Evolutionary conservation across 2,113 vertebrate species (phyloP), one percentile per base, ranked within the genome.

Genomic region (Tenebrosternarchus preto): DNA sequence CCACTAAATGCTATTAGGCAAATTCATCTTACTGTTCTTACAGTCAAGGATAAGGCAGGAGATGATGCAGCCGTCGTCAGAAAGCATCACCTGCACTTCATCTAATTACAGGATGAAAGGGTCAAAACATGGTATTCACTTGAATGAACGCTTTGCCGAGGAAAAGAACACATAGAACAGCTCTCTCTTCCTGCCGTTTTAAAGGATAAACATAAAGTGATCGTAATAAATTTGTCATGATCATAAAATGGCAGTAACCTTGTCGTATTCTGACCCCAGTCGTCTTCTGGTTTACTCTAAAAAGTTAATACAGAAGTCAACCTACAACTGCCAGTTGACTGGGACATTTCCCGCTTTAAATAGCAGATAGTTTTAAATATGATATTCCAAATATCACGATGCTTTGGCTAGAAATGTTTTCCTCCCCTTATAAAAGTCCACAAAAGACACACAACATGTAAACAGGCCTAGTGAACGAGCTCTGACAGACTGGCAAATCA

Each of bases 401-500:
- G 19, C 17, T 67, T n/a, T 50, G n/a, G 33, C 1, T 11, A 68
- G 31, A 20, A 31, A 66, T 66, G 15, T 19, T 66, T 31, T 33
- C 8, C 29, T 19, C 29, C 29, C 29, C n/a, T 69, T 60, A 27
- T 36, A 69, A 69, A 57, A 56, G 56, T 25, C 50, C 36, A 59
- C 53, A 60, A 61, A 19, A 9, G 57, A 72, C 29, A 55, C 17
- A 3, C 22, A 64, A 72, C 81, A 71, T 60, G 12, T 64, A 84
- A 88, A 88, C 70, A 78, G 25, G 72, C 76, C 70, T 81, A 83
- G 83, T 78, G 87, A 92, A 91, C 83, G 77, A 86, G 71, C 19
- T 69, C 16, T 66, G 86, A 84, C 87, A 87, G 31, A 66, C 69
- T 76, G 56, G 36, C 80, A 81, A 78, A 81, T 86, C 73, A 87